Base-by-base conservation (phyloP, 2,113 vertebrate species). In the Geococcyx californianus region DNA sequence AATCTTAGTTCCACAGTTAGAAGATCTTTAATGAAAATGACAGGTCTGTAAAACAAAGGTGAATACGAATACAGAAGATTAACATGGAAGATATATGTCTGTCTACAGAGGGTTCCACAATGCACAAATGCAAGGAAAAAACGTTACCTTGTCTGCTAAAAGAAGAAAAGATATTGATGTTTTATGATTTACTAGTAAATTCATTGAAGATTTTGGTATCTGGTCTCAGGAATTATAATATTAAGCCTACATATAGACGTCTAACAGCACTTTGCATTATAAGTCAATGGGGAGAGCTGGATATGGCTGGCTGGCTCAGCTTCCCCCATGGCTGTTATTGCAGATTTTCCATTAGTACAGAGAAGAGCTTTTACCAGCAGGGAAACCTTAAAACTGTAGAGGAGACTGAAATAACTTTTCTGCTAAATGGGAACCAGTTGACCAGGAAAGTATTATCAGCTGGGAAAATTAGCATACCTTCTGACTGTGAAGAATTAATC, bases 81-180 rank as follows among this genome's bases (percentile, higher is more conserved):
- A 1, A 0, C 6, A 16, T 3, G 36, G 10, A 59, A 11, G 9
- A 40, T 52, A 23, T 52, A 17, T 8, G 12, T 40, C 19, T 45
- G 13, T n/a, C 38, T 74, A 21, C 15, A 74, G 17, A 70, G 45
- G 2, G 13, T 12, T 82, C 52, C 49, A 56, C 34, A 40, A 68
- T 25, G 31, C 15, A 63, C 10, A 78, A 45, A 47, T 26, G 15
- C 34, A 77, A 42, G 11, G 62, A 80, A 49, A 55, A 89, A 45
- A 3, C 2, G 13, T 6, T 94, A 60, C 31, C 5, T 73, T 36
- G 3, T 56, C n/a, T 58, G 3, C 15, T 73, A 59, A 64, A 54
- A 45, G 59, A 74, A 31, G 5, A 40, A 64, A 72, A 49, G 0
- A 47, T 19, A 47, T 47, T 16, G 2, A 6, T 54, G 6, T 10